Evolutionary conservation across 2,113 vertebrate genomes (phyloP).

Genomic region (Tupaia tana): DNA sequence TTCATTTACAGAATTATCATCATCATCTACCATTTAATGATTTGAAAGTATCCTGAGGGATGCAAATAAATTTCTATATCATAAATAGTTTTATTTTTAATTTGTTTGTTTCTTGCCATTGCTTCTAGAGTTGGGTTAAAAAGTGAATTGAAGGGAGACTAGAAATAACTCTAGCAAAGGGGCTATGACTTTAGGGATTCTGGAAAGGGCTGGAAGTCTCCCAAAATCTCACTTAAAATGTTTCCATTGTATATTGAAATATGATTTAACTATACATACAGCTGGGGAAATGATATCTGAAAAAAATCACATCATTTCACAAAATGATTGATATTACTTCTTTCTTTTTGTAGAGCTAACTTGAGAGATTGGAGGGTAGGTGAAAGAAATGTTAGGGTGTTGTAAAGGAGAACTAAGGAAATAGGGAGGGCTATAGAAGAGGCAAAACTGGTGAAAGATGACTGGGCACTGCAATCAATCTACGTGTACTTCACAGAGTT

Average conservation of each 20-base stretch:
- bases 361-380: background rate
- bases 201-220: background rate
- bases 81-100: background rate
- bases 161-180: background rate
- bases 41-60: background rate
- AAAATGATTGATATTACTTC: background rate
- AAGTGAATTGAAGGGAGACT: background rate
- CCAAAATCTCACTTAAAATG: background rate
- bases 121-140: background rate
- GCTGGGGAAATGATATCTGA: background rate
- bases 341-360: background rate
- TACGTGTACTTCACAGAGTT: background rate
- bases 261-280: background rate
- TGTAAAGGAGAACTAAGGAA: background rate
- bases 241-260: background rate
- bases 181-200: background rate
- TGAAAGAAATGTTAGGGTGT: background rate
- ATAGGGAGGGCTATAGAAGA: background rate
- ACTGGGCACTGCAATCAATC: background rate
- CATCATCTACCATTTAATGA: background rate
- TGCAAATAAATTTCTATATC: background rate
- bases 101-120: background rate
- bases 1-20: constrained; percentile 11
- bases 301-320: background rate
- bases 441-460: background rate